Percentiles rank a stretch among this genome's conserved stretches.
These are phyloP conservation scores for Octonoba sinensis DNA, from an alignment of 2,888 invertebrate species.

Conservation along the genomic window DNA sequence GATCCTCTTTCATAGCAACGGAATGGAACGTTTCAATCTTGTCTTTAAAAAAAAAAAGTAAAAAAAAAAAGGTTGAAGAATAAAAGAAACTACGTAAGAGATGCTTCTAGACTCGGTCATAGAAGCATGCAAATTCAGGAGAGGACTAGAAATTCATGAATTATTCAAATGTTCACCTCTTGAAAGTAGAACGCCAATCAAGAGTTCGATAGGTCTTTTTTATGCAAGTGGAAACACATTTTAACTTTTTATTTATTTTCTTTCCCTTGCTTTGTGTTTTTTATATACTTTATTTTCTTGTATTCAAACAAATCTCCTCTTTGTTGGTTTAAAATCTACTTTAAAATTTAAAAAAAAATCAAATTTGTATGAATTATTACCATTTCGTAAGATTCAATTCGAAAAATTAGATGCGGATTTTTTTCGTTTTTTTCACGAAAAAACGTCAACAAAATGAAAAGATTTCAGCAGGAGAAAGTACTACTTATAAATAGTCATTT, in stretches of 20 bases:
- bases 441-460: too few species aligned
- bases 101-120: conserved; percentile 5
- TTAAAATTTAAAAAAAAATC: not conserved
- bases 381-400: too few species aligned
- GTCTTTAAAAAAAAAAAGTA: not conserved
- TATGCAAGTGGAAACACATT: conserved; percentile 31
- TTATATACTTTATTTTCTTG: too few species aligned
- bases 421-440: too few species aligned
- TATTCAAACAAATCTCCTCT: too few species aligned
- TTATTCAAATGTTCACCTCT: conserved; percentile 34
- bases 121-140: conserved; percentile 51
- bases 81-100: not conserved
- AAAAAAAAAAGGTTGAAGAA: too few species aligned
- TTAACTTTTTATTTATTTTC: not conserved
- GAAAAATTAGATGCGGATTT: too few species aligned
- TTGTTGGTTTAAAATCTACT: conserved; percentile 7
- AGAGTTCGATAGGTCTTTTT: conserved; percentile 41
- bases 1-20: not conserved
- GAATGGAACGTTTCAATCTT: conserved; percentile 29
- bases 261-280: not conserved
- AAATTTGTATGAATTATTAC: too few species aligned
- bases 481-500: too few species aligned
- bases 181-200: conserved; percentile 40
- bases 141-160: conserved; percentile 34
- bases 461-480: too few species aligned